phyloP scores from a whole-genome alignment of 2,888 invertebrate genomes.

The Rhagonycha fulva region DNA sequence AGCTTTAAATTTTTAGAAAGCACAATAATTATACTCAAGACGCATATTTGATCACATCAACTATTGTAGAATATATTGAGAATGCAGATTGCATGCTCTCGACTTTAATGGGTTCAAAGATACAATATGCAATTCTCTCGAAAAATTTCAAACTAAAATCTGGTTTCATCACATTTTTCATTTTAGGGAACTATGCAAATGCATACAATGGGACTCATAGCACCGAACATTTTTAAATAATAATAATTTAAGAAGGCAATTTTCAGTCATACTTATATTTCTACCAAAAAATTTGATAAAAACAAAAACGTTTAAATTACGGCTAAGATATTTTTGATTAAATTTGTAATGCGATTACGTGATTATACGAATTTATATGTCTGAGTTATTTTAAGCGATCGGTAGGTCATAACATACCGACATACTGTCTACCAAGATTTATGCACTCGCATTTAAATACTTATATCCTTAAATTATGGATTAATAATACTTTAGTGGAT shows the following conservation, averaged over 20 bases:
- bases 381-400: slow-evolving; percentile 36
- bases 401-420: slow-evolving; percentile 35
- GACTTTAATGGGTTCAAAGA: background rate
- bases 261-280: too few relatives aligned
- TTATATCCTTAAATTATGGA: slow-evolving; percentile 38
- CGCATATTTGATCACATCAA: background rate
- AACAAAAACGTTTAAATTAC: slow-evolving; percentile 5
- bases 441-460: slow-evolving; percentile 33
- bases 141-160: background rate
- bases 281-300: background rate
- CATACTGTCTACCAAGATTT: slow-evolving; percentile 37
- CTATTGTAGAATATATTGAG: background rate
- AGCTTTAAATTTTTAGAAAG: too few relatives aligned
- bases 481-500: slow-evolving; percentile 40
- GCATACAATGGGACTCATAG: background rate
- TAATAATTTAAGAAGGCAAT: background rate
- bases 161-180: background rate
- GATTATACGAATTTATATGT: slow-evolving; percentile 32
- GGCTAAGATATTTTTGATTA: slow-evolving; percentile 18
- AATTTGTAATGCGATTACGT: slow-evolving; percentile 29
- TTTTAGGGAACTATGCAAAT: background rate
- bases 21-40: background rate
- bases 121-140: background rate
- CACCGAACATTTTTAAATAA: background rate
- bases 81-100: background rate